Percentiles rank a stretch among this genome's conserved stretches.
phyloP scores from a whole-genome alignment of 2,113 vertebrate genomes.

The Rhadina sibilatrix region DNA sequence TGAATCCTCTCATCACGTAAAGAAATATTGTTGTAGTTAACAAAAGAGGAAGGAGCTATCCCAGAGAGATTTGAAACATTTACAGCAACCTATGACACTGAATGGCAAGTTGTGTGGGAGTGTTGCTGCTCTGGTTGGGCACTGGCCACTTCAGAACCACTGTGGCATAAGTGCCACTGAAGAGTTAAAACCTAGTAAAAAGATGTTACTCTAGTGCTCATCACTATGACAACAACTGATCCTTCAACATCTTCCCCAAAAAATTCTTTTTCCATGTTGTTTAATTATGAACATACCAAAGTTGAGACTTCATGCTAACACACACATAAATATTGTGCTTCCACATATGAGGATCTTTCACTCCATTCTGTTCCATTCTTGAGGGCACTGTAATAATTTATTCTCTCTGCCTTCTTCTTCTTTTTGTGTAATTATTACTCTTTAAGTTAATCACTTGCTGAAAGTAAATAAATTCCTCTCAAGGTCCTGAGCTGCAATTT shows the following conservation, averaged over 20 bases:
- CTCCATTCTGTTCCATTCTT: neutral
- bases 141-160: neutral
- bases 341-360: neutral
- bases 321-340: neutral
- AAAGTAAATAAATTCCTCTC: conserved; percentile 24
- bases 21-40: neutral
- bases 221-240: neutral
- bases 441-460: neutral
- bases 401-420: neutral
- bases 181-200: neutral
- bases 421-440: neutral
- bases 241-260: neutral
- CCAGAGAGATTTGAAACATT: neutral
- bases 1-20: neutral
- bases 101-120: neutral
- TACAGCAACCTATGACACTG: neutral
- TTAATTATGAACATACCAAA: neutral
- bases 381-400: neutral
- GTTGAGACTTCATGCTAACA: neutral
- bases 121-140: neutral
- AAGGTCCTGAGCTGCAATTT: neutral
- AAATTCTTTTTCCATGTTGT: neutral
- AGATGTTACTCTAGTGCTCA: neutral
- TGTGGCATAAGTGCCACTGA: accelerated
- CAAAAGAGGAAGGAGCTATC: neutral